Conservation (phyloP, 2,888 invertebrate species). For the Scaptomyza tumidula region DNA sequence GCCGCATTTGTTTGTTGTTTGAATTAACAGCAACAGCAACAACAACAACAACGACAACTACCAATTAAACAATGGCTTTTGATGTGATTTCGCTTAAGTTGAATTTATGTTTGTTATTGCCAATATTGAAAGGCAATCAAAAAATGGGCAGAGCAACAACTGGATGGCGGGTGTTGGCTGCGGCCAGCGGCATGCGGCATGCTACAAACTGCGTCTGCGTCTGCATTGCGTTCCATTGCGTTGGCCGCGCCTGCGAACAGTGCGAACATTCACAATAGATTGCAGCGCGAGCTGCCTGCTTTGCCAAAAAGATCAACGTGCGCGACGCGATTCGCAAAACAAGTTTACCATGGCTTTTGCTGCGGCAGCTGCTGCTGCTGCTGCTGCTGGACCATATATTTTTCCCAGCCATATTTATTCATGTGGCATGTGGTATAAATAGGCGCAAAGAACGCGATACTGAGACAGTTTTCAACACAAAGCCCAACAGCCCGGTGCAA, state of each 20-base stretch:
- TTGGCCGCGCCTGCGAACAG: slow-evolving; percentile 60
- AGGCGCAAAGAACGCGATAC: slow-evolving; percentile 70
- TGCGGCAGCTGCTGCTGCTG: background rate
- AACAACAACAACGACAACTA: slow-evolving; percentile 31
- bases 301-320: slow-evolving; percentile 54
- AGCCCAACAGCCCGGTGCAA: slow-evolving; percentile 46
- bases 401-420: slow-evolving; percentile 48
- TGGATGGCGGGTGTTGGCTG: slow-evolving; percentile 47
- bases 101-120: slow-evolving; percentile 14
- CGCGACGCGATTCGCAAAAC: slow-evolving; percentile 45
- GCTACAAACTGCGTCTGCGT: background rate
- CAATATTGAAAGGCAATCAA: slow-evolving; percentile 51
- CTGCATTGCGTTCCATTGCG: slow-evolving; percentile 9
- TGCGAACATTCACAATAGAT: slow-evolving; percentile 54
- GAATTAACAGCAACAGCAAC: slow-evolving; percentile 14
- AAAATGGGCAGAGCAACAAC: slow-evolving; percentile 47
- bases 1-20: slow-evolving; percentile 14
- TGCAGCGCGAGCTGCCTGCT: slow-evolving; percentile 52
- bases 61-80: slow-evolving; percentile 66
- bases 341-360: slow-evolving; percentile 46
- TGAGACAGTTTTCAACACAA: slow-evolving; percentile 74
- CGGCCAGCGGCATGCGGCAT: slow-evolving; percentile 8
- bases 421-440: slow-evolving; percentile 66
- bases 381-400: slow-evolving; percentile 52
- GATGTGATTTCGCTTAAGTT: slow-evolving; percentile 57